Conservation (phyloP, 2,888 invertebrate genomes). For the Pilophorus perplexus region DNA sequence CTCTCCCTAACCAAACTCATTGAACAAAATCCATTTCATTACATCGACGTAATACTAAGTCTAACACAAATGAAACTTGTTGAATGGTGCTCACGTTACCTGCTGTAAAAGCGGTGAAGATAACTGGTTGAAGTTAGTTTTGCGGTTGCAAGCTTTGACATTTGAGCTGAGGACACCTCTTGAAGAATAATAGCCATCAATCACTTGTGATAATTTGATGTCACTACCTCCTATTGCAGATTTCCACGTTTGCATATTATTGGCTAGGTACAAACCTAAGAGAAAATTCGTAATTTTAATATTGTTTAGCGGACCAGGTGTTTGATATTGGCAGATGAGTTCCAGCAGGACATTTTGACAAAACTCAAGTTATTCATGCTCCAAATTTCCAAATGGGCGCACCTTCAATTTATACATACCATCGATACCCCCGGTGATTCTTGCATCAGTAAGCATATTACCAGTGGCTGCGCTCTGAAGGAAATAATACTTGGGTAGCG, state of each 20-base stretch:
- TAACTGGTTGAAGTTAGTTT: conserved; percentile 55
- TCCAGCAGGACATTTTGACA: too few species aligned
- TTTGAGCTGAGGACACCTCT: conserved; percentile 60
- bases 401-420: too few species aligned
- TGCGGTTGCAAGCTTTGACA: conserved; percentile 69
- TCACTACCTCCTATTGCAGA: conserved; percentile 51
- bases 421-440: conserved; percentile 74
- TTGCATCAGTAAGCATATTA: conserved; percentile 59
- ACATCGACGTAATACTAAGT: too few species aligned
- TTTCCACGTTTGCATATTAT: conserved; percentile 56
- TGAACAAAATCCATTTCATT: too few species aligned
- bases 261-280: conserved; percentile 65
- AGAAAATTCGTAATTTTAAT: too few species aligned
- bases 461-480: conserved; percentile 42
- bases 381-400: too few species aligned
- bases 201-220: conserved; percentile 69
- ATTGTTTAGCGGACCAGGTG: too few species aligned
- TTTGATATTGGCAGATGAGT: too few species aligned
- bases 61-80: too few species aligned
- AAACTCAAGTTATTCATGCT: too few species aligned
- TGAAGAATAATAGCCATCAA: conserved; percentile 78
- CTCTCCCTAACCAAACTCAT: too few species aligned
- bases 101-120: conserved; percentile 50
- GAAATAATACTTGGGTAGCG: conserved; percentile 63
- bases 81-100: too few species aligned